Percentiles rank a stretch among this genome's conserved stretches.
Evolutionary conservation across 2,888 invertebrate genomes (phyloP).

Genomic region (Atherix ibis): DNA sequence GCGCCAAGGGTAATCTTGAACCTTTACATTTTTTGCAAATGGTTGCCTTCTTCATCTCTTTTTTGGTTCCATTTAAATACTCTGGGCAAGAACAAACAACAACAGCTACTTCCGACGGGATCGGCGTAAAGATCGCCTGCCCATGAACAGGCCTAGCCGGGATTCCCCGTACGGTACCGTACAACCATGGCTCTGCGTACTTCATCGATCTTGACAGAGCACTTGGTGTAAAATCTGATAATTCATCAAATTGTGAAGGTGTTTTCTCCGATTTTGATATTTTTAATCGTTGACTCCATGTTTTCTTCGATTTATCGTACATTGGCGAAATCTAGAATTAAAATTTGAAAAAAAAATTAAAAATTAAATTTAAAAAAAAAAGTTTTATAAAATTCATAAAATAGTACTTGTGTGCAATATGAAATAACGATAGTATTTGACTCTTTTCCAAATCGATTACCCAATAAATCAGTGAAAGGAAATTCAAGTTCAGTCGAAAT

Average conservation of each 20-base stretch:
- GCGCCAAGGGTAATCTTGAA: conserved; percentile 54
- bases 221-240: conserved; percentile 35
- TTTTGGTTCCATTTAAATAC: conserved; percentile 61
- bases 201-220: conserved; percentile 69
- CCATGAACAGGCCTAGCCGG: conserved; percentile 33
- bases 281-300: conserved; percentile 55
- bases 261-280: conserved; percentile 37
- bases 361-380: too few relatives aligned
- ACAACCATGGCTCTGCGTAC: conserved; percentile 73
- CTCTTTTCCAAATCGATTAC: too few relatives aligned
- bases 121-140: conserved; percentile 34
- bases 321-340: conserved; percentile 16
- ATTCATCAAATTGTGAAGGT: conserved; percentile 22
- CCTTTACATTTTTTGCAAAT: conserved; percentile 75
- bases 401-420: too few relatives aligned
- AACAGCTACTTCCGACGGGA: conserved; percentile 38
- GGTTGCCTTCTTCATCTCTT: conserved; percentile 55
- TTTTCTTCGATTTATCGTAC: conserved; percentile 36
- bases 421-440: too few relatives aligned
- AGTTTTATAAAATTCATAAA: too few relatives aligned
- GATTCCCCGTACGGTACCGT: conserved; percentile 53
- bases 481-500: too few relatives aligned
- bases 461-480: too few relatives aligned
- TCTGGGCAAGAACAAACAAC: conserved; percentile 70
- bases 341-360: conserved; percentile 3